Conservation (phyloP, 2,888 invertebrate species). For the Dusona sp. region DNA sequence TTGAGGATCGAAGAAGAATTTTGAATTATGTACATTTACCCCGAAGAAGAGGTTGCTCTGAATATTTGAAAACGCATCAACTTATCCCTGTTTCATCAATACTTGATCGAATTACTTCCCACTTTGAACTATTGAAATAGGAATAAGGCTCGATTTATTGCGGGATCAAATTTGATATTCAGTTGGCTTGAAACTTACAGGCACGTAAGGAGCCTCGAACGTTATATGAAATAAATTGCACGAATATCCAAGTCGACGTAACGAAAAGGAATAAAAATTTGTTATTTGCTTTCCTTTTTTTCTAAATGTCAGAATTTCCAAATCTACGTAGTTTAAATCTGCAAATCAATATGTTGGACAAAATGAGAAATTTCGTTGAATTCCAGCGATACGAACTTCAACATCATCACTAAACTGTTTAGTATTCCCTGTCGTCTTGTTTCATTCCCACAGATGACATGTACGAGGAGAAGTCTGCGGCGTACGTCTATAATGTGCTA, state of each 20-base stretch:
- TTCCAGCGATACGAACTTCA: background rate
- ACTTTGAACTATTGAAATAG: background rate
- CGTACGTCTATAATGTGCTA: constrained; percentile 17
- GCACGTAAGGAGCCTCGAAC: no score
- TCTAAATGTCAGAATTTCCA: background rate
- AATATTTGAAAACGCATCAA: background rate
- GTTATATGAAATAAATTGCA: background rate
- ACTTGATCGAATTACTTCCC: background rate
- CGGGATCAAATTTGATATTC: background rate
- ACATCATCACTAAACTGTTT: background rate
- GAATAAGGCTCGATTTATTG: background rate
- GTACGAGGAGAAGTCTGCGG: background rate
- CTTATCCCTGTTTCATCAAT: background rate
- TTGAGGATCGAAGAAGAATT: background rate
- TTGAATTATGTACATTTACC: background rate
- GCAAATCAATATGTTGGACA: background rate
- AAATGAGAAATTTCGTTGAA: background rate
- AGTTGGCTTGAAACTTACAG: background rate
- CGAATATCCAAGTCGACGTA: background rate
- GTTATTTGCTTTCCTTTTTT: background rate
- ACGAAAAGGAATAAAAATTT: background rate
- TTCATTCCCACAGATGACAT: background rate
- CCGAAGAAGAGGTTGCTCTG: background rate
- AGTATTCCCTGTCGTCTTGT: constrained; percentile 14
- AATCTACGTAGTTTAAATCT: background rate